Percentiles rank a stretch among this genome's conserved stretches.
Conservation (phyloP, 2,888 invertebrate genomes). For the Boloria euphrosyne region DNA sequence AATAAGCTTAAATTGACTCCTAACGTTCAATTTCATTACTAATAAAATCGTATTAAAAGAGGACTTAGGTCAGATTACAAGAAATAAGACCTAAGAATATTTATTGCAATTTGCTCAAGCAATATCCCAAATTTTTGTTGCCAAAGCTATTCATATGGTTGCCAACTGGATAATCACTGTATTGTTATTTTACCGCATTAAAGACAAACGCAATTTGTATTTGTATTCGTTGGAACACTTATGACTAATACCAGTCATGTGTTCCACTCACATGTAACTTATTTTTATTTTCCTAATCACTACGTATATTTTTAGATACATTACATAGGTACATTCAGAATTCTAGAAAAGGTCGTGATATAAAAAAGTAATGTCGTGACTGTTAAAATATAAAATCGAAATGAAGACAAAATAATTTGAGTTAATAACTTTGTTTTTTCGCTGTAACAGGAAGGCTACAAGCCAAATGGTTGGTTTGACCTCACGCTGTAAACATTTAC, state of each 20-base stretch:
- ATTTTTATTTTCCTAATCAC: background rate
- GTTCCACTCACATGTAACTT: constrained; percentile 6
- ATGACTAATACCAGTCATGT: constrained; percentile 12
- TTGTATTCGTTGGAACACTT: background rate
- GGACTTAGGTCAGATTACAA: too few species aligned
- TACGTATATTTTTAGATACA: background rate
- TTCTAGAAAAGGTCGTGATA: too few species aligned
- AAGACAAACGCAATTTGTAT: constrained; percentile 6
- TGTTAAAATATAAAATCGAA: too few species aligned
- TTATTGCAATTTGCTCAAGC: background rate
- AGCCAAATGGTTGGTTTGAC: constrained; percentile 13
- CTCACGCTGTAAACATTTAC: constrained; percentile 13
- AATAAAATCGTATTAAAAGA: too few species aligned
- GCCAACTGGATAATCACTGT: constrained; percentile 9
- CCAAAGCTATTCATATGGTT: constrained; percentile 5
- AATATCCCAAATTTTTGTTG: background rate
- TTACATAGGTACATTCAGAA: too few species aligned
- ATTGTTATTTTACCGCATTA: constrained; percentile 12
- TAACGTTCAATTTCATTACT: too few species aligned
- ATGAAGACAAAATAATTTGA: background rate
- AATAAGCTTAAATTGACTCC: too few species aligned
- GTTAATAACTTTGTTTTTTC: background rate
- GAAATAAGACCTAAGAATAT: background rate
- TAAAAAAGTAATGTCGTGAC: too few species aligned
- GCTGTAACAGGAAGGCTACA: constrained; percentile 12